These are phyloP conservation scores for Trachops cirrhosus DNA, from an alignment of 2,797 vertebrate genomes.

Conservation along the genomic window DNA sequence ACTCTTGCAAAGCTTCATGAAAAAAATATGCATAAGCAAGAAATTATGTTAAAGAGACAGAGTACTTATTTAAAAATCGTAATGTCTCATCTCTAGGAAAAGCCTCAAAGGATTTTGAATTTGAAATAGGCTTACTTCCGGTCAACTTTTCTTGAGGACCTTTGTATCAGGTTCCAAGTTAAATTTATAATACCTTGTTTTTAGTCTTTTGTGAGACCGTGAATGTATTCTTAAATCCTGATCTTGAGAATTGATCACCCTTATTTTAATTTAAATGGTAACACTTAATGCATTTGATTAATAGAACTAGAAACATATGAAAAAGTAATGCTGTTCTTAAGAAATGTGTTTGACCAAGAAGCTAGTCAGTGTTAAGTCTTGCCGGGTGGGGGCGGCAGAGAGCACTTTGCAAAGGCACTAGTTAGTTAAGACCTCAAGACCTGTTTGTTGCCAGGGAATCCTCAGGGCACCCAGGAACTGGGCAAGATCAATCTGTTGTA, in stretches of 20 bases:
- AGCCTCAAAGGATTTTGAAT: constrained; percentile 27
- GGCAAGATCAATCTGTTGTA: background rate
- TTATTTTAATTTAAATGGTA: constrained; percentile 36
- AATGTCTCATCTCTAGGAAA: constrained; percentile 40
- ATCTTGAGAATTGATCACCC: background rate
- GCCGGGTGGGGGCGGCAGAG: constrained; percentile 55
- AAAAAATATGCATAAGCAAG: background rate
- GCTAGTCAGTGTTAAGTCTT: background rate
- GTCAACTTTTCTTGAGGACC: constrained; percentile 13
- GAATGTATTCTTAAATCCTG: background rate
- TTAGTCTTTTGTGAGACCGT: background rate
- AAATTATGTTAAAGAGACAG: constrained; percentile 2
- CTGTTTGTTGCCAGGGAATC: background rate
- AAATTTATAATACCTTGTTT: background rate
- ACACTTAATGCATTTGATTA: background rate
- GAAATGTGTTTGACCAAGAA: background rate
- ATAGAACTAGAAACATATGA: background rate
- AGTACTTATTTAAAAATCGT: background rate
- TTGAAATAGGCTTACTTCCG: constrained; percentile 13
- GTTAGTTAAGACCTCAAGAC: background rate
- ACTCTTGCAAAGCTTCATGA: background rate
- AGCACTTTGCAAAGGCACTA: background rate
- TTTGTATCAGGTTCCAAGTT: background rate
- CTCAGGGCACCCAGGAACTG: background rate
- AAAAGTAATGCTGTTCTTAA: background rate